phyloP scores from a whole-genome alignment of 1,140 invertebrate genomes.

The Oreohelix idahoensis region DNA sequence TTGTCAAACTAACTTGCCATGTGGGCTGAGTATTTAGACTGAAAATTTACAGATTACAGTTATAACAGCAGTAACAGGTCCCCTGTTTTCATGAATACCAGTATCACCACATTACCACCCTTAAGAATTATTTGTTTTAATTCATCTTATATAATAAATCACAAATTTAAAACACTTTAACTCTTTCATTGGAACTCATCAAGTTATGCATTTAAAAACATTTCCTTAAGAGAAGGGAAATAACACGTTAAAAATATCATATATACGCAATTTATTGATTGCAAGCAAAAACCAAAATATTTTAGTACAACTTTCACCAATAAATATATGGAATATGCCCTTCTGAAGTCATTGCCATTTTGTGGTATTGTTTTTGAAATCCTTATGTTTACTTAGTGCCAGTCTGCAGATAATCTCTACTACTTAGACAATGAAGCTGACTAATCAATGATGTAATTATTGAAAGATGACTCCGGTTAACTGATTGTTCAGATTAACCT shows the following conservation, averaged over 20 bases:
- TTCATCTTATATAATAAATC: too few species aligned
- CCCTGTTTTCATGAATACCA: neutral
- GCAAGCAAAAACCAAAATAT: neutral
- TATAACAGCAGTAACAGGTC: neutral
- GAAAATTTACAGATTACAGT: neutral
- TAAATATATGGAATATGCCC: neutral
- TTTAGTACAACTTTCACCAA: neutral
- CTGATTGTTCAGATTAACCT: too few species aligned
- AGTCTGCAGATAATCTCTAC: too few species aligned
- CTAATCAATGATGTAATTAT: too few species aligned
- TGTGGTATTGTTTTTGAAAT: neutral
- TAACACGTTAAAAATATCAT: neutral
- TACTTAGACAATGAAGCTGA: too few species aligned
- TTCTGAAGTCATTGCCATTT: neutral
- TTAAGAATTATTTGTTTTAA: neutral
- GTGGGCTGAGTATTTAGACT: neutral
- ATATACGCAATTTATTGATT: neutral
- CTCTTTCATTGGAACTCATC: neutral
- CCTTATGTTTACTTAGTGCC: too few species aligned
- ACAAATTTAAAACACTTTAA: neutral
- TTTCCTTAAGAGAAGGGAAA: neutral
- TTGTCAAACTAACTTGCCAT: neutral
- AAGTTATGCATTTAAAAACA: neutral
- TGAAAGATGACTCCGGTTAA: too few species aligned
- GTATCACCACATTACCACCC: neutral